phyloP scores from a whole-genome alignment of 1,140 invertebrate species.

The Eupeodes corollae region DNA sequence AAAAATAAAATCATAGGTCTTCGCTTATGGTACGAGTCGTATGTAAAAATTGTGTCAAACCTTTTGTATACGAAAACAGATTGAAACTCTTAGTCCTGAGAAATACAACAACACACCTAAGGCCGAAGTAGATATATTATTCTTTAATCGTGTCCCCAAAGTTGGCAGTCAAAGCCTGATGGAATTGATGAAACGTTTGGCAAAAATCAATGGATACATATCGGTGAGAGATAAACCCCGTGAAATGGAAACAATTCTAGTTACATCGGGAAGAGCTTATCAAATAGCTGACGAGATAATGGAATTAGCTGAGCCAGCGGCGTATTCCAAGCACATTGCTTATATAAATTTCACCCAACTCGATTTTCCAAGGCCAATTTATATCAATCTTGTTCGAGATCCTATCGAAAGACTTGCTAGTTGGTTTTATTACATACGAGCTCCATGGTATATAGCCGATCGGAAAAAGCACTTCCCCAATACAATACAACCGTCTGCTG shows the following conservation, averaged over 20 bases:
- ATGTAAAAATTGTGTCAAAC: not conserved
- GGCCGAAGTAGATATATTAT: slow-evolving; percentile 60
- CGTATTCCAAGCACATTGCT: slow-evolving; percentile 70
- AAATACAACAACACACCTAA: slow-evolving; percentile 65
- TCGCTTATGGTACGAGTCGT: too few species aligned
- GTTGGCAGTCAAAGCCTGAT: slow-evolving; percentile 75
- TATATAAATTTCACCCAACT: slow-evolving; percentile 66
- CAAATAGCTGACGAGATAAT: slow-evolving; percentile 42
- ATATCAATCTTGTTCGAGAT: slow-evolving; percentile 78
- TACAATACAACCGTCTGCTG: slow-evolving; percentile 64
- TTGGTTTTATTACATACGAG: slow-evolving; percentile 74
- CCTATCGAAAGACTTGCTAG: slow-evolving; percentile 80
- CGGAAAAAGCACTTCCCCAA: slow-evolving; percentile 71
- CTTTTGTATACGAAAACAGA: slow-evolving; percentile 16
- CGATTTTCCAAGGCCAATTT: slow-evolving; percentile 67
- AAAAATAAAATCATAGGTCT: too few species aligned
- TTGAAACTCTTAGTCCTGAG: slow-evolving; percentile 27
- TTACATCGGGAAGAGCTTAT: slow-evolving; percentile 59
- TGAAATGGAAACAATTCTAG: slow-evolving; percentile 49
- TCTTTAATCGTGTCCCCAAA: slow-evolving; percentile 85
- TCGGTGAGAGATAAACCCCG: slow-evolving; percentile 74
- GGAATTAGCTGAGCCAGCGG: slow-evolving; percentile 40
- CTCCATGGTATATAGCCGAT: slow-evolving; percentile 79
- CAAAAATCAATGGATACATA: slow-evolving; percentile 61
- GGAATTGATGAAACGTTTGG: slow-evolving; percentile 64